These are phyloP conservation scores for Crambe crambe DNA, from an alignment of 37 sponge, comb jelly and placozoan species.

Conservation along the genomic window DNA sequence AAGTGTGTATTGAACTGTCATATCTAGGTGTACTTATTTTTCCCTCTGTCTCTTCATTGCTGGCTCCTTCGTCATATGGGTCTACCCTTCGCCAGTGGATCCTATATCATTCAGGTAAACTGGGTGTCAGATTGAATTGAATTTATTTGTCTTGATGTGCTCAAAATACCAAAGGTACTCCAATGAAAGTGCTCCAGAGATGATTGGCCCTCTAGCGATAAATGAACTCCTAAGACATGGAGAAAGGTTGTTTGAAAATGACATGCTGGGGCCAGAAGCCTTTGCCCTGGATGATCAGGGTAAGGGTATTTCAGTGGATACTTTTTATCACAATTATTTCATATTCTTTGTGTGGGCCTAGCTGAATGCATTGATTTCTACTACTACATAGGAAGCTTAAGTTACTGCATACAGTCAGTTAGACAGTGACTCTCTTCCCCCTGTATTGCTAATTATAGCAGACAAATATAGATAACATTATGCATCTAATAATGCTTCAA, in stretches of 20 bases:
- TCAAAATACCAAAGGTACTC: neutral
- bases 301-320: slow-evolving; percentile 8
- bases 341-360: no score
- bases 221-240: slow-evolving; percentile 49
- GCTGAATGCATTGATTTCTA: no score
- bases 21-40: neutral
- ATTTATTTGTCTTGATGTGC: neutral
- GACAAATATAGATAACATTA: no score
- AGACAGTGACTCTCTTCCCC: no score
- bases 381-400: no score
- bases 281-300: slow-evolving; percentile 54
- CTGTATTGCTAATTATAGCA: no score
- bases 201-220: slow-evolving; percentile 42
- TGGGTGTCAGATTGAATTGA: neutral
- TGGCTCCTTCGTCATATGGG: slow-evolving; percentile 20
- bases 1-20: no score
- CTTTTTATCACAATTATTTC: no score
- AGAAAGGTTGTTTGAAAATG: slow-evolving; percentile 54
- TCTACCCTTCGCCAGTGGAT: slow-evolving; percentile 38
- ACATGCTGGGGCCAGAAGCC: slow-evolving; percentile 57
- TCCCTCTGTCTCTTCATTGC: neutral
- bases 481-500: neutral
- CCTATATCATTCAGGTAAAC: slow-evolving; percentile 40
- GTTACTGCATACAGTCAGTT: no score
- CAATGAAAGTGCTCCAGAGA: neutral